Percentiles rank a stretch among this genome's conserved stretches.
phyloP scores from a whole-genome alignment of 1,140 invertebrate genomes.

The Solenopsis fugax region DNA sequence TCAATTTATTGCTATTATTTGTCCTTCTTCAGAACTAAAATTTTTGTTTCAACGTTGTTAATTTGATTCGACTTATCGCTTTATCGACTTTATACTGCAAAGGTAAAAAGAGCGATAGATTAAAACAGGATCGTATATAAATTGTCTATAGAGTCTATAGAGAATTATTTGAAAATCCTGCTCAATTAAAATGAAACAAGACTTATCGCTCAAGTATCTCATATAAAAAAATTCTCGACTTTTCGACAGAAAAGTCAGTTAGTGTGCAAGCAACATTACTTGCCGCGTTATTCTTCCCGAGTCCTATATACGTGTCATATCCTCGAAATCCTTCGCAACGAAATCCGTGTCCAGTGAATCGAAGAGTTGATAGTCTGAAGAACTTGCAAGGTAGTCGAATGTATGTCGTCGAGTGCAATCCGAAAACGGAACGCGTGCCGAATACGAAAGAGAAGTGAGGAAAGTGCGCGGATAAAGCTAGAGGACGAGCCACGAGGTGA shows the following conservation, averaged over 20 bases:
- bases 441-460: constrained; percentile 61
- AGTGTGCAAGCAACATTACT: background rate
- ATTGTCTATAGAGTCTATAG: background rate
- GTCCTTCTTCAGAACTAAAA: too few species aligned
- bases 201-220: background rate
- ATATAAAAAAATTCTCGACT: background rate
- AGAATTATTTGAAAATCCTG: background rate
- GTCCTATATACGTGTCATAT: background rate
- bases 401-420: constrained; percentile 51
- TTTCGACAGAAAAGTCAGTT: background rate
- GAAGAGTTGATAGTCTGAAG: constrained; percentile 52
- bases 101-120: too few species aligned
- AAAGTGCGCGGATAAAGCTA: constrained; percentile 27
- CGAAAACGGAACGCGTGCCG: constrained; percentile 54
- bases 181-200: background rate
- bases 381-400: constrained; percentile 65
- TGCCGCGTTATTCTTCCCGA: background rate
- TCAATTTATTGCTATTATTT: too few species aligned
- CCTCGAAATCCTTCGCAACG: background rate
- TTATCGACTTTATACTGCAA: too few species aligned
- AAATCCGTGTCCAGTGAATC: constrained; percentile 42
- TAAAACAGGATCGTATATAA: background rate
- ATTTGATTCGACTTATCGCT: too few species aligned
- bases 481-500: constrained; percentile 43
- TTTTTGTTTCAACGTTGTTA: too few species aligned